A percentile compares a stretch with the other conserved stretches of the same genome.
Conservation (phyloP, 2,888 invertebrate genomes). For the Syrphus vitripennis region DNA sequence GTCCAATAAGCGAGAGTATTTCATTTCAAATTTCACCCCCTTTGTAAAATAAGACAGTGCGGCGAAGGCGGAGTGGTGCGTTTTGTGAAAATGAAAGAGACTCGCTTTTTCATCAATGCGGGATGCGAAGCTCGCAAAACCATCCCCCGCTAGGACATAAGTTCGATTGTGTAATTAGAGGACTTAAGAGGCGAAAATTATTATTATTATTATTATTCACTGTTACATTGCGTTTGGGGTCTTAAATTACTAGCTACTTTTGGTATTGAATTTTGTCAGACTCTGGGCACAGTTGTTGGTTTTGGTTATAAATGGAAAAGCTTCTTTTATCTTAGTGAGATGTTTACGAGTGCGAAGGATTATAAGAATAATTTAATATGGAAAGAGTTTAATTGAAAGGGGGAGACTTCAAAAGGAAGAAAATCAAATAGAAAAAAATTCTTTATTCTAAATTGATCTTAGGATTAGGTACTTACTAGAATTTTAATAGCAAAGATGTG, state of each 20-base stretch:
- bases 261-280: slow-evolving; percentile 19
- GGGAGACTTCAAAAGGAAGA: background rate
- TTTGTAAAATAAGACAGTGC: too few species aligned
- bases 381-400: background rate
- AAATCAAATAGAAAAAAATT: background rate
- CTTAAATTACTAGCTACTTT: slow-evolving; percentile 58
- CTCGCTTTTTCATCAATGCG: background rate
- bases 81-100: background rate
- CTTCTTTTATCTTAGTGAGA: slow-evolving; percentile 37
- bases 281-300: slow-evolving; percentile 51
- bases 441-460: background rate
- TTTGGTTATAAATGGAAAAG: background rate
- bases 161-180: slow-evolving; percentile 70
- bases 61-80: background rate
- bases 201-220: slow-evolving; percentile 68
- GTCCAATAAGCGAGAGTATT: slow-evolving; percentile 27
- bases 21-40: slow-evolving; percentile 22
- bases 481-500: too few species aligned
- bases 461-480: too few species aligned
- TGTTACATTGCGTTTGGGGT: slow-evolving; percentile 56
- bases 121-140: too few species aligned
- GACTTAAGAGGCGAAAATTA: slow-evolving; percentile 69
- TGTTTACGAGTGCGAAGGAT: slow-evolving; percentile 46
- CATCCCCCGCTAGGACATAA: slow-evolving; percentile 54
- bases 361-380: slow-evolving; percentile 16